Percentiles rank a stretch among this genome's conserved stretches.
phyloP scores from a whole-genome alignment of 2,797 vertebrate genomes.

The Channallabes apus region DNA sequence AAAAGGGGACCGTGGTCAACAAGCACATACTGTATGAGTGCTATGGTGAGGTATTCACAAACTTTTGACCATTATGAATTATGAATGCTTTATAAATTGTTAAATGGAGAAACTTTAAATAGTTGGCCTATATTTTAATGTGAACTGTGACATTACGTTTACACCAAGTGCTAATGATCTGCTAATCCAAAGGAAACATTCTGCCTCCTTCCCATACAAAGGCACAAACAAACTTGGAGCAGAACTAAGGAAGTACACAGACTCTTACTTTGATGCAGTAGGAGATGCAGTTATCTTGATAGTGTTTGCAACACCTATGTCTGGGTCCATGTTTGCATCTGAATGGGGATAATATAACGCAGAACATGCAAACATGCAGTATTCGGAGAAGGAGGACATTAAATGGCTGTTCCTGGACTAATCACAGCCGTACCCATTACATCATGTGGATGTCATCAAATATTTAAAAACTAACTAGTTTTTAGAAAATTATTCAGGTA shows the following conservation, averaged over 20 bases:
- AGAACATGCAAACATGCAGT: background rate
- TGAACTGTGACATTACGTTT: background rate
- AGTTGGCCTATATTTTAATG: background rate
- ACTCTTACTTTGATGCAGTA: slow-evolving; percentile 95
- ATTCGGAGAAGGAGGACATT: background rate
- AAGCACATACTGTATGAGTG: background rate
- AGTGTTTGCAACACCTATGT: slow-evolving; percentile 97
- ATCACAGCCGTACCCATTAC: background rate
- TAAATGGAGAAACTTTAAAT: background rate
- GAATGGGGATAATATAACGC: slow-evolving; percentile 59
- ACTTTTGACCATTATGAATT: background rate
- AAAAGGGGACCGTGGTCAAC: too few relatives aligned
- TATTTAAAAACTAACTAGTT: background rate
- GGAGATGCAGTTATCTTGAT: slow-evolving; percentile 96
- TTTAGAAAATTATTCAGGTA: background rate
- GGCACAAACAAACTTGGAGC: background rate
- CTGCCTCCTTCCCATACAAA: background rate
- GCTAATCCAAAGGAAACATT: background rate
- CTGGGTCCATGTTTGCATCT: slow-evolving; percentile 96
- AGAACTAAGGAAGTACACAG: background rate
- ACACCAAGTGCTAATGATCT: background rate
- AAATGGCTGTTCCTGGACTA: background rate
- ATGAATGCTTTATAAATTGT: background rate
- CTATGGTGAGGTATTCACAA: background rate
- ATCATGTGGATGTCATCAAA: background rate